A percentile compares a stretch with the other conserved stretches of the same genome.
These are phyloP conservation scores for Spodoptera picta DNA, from an alignment of 2,888 invertebrate species.

Conservation along the genomic window DNA sequence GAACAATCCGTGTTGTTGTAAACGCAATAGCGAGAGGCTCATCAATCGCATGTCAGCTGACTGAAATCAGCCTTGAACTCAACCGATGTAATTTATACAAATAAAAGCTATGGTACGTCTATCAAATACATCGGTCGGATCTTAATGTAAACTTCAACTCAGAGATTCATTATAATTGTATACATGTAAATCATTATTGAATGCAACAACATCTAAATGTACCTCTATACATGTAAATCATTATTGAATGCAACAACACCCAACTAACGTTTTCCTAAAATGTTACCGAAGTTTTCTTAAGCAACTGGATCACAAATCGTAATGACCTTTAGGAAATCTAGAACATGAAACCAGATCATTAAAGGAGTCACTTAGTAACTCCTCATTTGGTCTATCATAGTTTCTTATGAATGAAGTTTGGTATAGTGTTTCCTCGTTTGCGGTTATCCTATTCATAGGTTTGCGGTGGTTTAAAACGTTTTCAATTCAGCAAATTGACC, in stretches of 20 bases:
- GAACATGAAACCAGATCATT: too few species aligned
- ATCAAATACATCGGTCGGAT: constrained; percentile 21
- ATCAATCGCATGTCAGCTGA: constrained; percentile 18
- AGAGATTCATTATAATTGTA: too few species aligned
- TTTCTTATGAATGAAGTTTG: constrained; percentile 34
- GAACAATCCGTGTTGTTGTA: constrained; percentile 12
- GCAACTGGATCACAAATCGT: too few species aligned
- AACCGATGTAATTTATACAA: constrained; percentile 21
- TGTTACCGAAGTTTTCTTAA: too few species aligned
- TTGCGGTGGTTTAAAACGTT: constrained; percentile 15
- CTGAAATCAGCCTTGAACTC: constrained; percentile 38
- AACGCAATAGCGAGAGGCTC: constrained; percentile 15
- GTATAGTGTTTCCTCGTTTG: constrained; percentile 38
- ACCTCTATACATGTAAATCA: too few species aligned
- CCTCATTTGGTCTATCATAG: too few species aligned
- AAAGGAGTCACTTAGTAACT: too few species aligned
- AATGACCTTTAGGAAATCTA: too few species aligned
- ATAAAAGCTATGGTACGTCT: constrained; percentile 9
- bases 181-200: too few species aligned
- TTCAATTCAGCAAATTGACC: constrained; percentile 13
- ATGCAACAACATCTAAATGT: too few species aligned
- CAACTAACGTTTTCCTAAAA: too few species aligned
- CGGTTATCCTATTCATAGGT: constrained; percentile 41
- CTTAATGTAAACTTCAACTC: background rate
- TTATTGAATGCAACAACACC: too few species aligned